phyloP scores from a whole-genome alignment of 2,797 vertebrate species.

The Apogon hyalosoma region DNA sequence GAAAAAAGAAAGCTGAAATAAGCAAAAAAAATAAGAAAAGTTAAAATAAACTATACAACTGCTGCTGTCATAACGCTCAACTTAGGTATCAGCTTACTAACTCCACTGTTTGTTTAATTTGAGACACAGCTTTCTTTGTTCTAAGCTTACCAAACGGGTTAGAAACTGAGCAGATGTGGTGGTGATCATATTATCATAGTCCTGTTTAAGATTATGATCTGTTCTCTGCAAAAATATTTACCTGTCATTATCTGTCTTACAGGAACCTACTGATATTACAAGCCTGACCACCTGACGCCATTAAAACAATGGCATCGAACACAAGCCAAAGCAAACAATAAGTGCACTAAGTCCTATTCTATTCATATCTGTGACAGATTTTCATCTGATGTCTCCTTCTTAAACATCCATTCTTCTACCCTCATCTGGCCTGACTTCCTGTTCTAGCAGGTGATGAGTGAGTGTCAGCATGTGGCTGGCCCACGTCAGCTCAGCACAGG shows the following conservation, averaged over 20 bases:
- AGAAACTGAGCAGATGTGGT: neutral
- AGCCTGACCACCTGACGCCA: slow-evolving; percentile 23
- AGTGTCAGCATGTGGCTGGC: slow-evolving; percentile 13
- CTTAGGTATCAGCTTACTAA: neutral
- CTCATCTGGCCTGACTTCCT: slow-evolving; percentile 22
- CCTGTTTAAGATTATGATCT: neutral
- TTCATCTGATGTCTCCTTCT: neutral
- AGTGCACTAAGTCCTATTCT: neutral
- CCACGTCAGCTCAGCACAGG: slow-evolving; percentile 23
- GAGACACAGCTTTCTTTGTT: neutral
- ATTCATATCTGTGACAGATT: slow-evolving; percentile 1
- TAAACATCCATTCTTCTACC: neutral
- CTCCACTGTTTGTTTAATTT: neutral
- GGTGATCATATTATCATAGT: neutral
- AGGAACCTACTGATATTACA: slow-evolving; percentile 13
- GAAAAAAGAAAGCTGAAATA: too few species aligned
- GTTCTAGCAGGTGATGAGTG: slow-evolving; percentile 38
- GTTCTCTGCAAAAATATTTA: slow-evolving; percentile 17
- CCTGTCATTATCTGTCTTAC: slow-evolving; percentile 4
- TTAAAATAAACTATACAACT: too few species aligned
- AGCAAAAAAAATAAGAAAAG: too few species aligned
- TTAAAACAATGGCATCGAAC: slow-evolving; percentile 24
- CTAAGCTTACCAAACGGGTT: slow-evolving; percentile 13
- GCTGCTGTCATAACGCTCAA: too few species aligned
- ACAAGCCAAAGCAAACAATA: too few species aligned